These are phyloP conservation scores for Onthophagus taurus DNA, from an alignment of 1,140 invertebrate genomes.

Conservation along the genomic window DNA sequence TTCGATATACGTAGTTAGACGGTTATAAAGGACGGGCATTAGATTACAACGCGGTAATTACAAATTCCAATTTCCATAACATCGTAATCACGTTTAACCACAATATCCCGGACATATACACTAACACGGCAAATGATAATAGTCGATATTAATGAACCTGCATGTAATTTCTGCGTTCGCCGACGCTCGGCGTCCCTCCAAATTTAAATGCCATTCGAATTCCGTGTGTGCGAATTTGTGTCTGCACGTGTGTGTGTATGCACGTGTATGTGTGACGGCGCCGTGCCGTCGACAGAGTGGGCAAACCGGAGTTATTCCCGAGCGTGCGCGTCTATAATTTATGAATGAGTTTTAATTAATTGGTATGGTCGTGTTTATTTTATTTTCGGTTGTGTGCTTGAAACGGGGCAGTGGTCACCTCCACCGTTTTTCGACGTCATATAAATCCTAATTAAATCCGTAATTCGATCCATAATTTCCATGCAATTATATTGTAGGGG, in stretches of 20 bases:
- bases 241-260: no score
- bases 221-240: no score
- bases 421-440: no score
- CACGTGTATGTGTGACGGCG: no score
- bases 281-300: no score
- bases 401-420: no score
- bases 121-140: background rate
- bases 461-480: no score
- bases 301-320: no score
- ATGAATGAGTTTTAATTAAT: constrained; percentile 1
- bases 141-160: constrained; percentile 7
- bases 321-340: background rate
- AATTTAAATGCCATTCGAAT: constrained; percentile 8
- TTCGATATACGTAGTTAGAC: no score
- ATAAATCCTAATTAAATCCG: constrained; percentile 1
- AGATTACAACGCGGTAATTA: constrained; percentile 1
- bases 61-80: constrained; percentile 10
- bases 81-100: constrained; percentile 4
- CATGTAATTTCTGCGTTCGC: constrained; percentile 1
- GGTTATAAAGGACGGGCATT: background rate
- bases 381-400: no score
- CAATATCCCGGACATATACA: constrained; percentile 6
- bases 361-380: background rate
- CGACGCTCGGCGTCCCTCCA: background rate
- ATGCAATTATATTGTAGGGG: no score